Evolutionary conservation across 1,140 invertebrate species (phyloP), one percentile per base, ranked within the genome.

Genomic region (Neuroterus valhalla): DNA sequence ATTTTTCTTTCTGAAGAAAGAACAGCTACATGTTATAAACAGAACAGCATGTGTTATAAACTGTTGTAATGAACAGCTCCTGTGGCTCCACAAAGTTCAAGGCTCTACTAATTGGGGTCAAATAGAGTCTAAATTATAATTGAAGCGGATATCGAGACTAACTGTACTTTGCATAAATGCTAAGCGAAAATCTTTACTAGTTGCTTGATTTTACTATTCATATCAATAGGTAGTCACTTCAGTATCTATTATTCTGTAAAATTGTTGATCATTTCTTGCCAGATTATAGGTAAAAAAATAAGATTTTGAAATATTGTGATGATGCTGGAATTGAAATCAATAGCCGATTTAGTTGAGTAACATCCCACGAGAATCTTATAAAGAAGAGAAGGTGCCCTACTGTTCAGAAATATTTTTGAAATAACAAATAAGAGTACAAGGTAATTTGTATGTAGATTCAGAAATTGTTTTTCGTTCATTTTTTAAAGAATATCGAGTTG

Each of bases 41-140:
- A n/a, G n/a, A n/a, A n/a, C n/a, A n/a, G n/a, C 23, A 11, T 38
- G 55, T 15, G 31, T 62, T 62, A 62, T 62, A 62, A 62, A 62
- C 6, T 62, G 31, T 12, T 62, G 5, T 26, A 62, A 62, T 62
- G 21, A 62, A 62, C 23, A 62, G 55, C 21, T 62, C 55, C 12
- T 62, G 55, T 17, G 55, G 31, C 55, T 62, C 26, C 23, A 62
- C 21, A 62, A 62, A 62, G 55, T 62, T 62, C 55, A 62, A 62
- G 55, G 55, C 55, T 31, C 23, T 31, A 31, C 55, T 62, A 62
- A 62, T 62, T 62, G 55, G 55, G 55, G 55, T 62, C 55, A 23
- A 62, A 62, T 31, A 31, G 14, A 38, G 55, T 38, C 23, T 62
- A 62, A 62, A 62, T 62, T 62, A 62, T 62, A 62, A 62, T 38